Evolutionary conservation across 2,888 invertebrate genomes (phyloP), one percentile per base, ranked within the genome.

Genomic region (Tortricodes alternella): DNA sequence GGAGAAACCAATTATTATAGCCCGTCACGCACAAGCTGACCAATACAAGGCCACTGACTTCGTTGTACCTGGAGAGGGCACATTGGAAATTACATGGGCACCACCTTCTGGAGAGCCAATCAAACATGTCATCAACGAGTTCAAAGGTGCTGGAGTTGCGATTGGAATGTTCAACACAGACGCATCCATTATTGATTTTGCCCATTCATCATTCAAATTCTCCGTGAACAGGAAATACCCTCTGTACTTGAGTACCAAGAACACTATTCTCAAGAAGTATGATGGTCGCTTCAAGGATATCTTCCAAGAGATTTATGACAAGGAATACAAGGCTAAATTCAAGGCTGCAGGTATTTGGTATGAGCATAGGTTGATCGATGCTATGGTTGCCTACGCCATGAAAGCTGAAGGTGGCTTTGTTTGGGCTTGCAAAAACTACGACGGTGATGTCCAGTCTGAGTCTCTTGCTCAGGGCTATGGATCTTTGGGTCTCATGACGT

Each of bases 381-480:
- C 99, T 75, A 99, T 99, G 99, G 99, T 99, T 9, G 99, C 99
- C 1, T 98, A 98, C 76, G 95, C 96, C 24, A 97, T 99, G 96
- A 99, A 99, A 84, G 97, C 97, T 0, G 97, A 98, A 71, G 99
- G 99, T 65, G 99, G 99, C 35, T 99, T 99, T 83, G 98, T 99
- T 0, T 99, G 99, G 99, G 98, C 99, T 6, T 99, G 99, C 86
- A 99, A 99, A 84, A 99, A 99, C 85, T 99, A 99, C 80, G 99
- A 99, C 76, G 99, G 99, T 35, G 99, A 99, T 86, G 99, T 99
- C 0, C 99, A 99, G 84, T 98, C 98, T 0, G 99, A 99, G 85
- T 97, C 98, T 0, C 97, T 99, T 21, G 99, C 99, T 58, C 99
- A 99, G 89, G 99, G 98, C 24, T 97, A 95, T 70, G 97, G 99